Conservation (phyloP, 2,888 invertebrate species). For the Cotesia congregata region DNA sequence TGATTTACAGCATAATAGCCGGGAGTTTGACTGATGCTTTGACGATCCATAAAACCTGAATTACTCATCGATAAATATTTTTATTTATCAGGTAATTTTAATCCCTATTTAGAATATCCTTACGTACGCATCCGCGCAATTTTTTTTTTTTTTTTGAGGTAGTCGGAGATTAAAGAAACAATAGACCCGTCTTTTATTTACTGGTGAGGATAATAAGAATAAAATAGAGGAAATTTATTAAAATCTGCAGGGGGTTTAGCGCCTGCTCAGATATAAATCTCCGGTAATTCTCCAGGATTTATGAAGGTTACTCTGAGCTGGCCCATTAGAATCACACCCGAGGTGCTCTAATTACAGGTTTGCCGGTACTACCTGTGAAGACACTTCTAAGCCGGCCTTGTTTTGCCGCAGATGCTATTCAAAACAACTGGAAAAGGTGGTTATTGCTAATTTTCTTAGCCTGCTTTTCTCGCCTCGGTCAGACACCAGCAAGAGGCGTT, state of each 20-base stretch:
- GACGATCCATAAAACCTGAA: conserved; percentile 6
- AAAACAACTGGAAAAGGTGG: conserved; percentile 29
- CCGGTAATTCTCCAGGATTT: conserved; percentile 38
- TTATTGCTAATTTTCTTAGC: conserved; percentile 37
- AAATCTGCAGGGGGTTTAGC: neutral
- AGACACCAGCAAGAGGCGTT: conserved; percentile 25
- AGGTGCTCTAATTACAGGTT: conserved; percentile 67
- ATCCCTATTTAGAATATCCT: neutral
- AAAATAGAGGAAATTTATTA: neutral
- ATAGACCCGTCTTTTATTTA: neutral
- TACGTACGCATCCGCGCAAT: neutral
- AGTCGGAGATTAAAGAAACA: neutral
- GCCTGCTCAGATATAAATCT: conserved; percentile 2
- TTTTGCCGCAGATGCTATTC: conserved; percentile 47
- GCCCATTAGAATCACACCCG: conserved; percentile 64
- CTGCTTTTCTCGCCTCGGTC: conserved; percentile 36
- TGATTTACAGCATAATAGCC: conserved; percentile 60
- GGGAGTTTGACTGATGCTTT: conserved; percentile 53
- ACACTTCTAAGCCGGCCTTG: conserved; percentile 10
- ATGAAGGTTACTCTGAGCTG: conserved; percentile 43
- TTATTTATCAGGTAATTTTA: neutral
- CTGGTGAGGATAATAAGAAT: neutral
- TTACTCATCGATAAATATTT: conserved; percentile 9
- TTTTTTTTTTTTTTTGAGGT: neutral
- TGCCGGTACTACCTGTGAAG: conserved; percentile 28